Evolutionary conservation across 2,797 vertebrate species (phyloP), one percentile per base, ranked within the genome.

Genomic region (Synanceia verrucosa): DNA sequence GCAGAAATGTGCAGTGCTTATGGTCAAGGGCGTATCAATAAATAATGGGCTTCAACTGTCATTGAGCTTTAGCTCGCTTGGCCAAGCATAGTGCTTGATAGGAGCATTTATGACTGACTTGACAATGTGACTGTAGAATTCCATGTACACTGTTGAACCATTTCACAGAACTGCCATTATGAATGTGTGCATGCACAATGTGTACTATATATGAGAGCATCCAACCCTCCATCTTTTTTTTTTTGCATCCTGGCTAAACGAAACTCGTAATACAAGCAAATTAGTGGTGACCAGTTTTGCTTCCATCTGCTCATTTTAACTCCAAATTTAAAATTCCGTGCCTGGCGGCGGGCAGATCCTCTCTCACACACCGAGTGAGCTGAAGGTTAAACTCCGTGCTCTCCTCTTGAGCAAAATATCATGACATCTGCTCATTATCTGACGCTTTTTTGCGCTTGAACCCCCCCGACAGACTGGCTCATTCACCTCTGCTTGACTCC

Each of bases 401-500:
- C 78, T 83, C 73, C 73, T 88, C 81, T 83, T 77, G 73, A 87
- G 86, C 79, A 56, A 86, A 91, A 89, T 85, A 90, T 89, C 79
- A 71, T 86, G 86, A 91, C 89, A 91, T 92, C 90, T 92, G 90
- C 90, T 92, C 88, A 86, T 93, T 91, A 90, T 87, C 86, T 71
- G 52, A 82, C 26, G 60, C 75, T 81, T 85, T 48, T 86, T 85
- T 65, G 53, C 75, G 58, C 84, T 79, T 71, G 61, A 78, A 79
- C 47, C 76, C 72, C 65, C 82, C 74, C 62, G 84, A 92, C 88
- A 84, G 90, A 81, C 83, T 71, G 83, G 88, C 86, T 88, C 89
- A 86, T 88, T 91, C 84, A 88, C 88, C 90, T 89, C 86, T 18
- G 70, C 86, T 84, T 77, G 81, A 87, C 79, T 87, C 86, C 39